Evolutionary conservation across 1,140 invertebrate species (phyloP).

Genomic region (Euborellia annulipes): DNA sequence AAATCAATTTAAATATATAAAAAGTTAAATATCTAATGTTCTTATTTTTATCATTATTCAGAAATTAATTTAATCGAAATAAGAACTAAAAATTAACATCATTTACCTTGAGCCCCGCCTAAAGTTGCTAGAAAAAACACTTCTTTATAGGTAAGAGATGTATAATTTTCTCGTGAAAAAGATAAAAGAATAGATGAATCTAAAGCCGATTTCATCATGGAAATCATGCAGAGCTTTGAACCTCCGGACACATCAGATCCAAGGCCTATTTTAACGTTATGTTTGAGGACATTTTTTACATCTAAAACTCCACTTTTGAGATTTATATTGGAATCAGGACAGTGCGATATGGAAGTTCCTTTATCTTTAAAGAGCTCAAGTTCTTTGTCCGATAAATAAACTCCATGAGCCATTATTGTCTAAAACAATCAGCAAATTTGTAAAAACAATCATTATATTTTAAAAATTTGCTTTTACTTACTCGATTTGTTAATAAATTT

Average conservation of each 20-base stretch:
- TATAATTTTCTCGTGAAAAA: constrained; percentile 28
- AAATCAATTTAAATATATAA: constrained; percentile 16
- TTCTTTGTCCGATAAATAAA: constrained; percentile 58
- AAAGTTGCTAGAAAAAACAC: constrained; percentile 71
- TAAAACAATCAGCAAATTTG: constrained; percentile 21
- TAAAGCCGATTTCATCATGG: constrained; percentile 54
- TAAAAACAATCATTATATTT: constrained; percentile 8
- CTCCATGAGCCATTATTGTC: constrained; percentile 66
- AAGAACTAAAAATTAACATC: constrained; percentile 10
- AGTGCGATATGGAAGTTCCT: constrained; percentile 59
- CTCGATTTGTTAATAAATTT: constrained; percentile 54
- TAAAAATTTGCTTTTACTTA: constrained; percentile 23
- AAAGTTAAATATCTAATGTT: constrained; percentile 8
- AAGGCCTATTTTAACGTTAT: constrained; percentile 58
- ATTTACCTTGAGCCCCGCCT: constrained; percentile 68
- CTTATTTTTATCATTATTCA: too few relatives aligned
- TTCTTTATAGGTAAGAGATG: constrained; percentile 52
- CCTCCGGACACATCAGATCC: constrained; percentile 80
- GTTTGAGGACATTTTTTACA: constrained; percentile 42
- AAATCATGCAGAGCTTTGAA: constrained; percentile 54
- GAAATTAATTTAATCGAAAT: neutral
- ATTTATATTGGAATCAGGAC: constrained; percentile 71
- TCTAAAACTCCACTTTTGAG: constrained; percentile 74
- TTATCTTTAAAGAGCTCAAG: constrained; percentile 42
- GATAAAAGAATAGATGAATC: constrained; percentile 52